Base-by-base conservation (phyloP, 2,888 invertebrate genomes). In the Mythimna impura region DNA sequence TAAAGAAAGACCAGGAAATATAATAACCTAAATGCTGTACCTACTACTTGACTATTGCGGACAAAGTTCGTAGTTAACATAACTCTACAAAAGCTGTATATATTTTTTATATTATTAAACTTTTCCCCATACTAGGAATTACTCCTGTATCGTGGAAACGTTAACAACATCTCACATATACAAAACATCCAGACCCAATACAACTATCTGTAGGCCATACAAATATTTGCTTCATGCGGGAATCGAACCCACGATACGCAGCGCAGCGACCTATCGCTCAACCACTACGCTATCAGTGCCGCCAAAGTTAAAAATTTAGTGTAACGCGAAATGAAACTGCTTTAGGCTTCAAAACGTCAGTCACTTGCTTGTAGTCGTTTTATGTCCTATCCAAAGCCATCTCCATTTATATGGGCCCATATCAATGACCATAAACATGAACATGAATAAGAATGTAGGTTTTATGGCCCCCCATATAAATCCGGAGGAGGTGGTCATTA, bases 361-460 rank as follows among this genome's bases (percentile, higher is more conserved):
- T 81, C 81, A 77, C 87, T 82, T 82, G 83, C 72, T 73, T 82
- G 80, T 74, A 86, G 83, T 85, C 83, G 71, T 80, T 87, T 89
- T 89, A 87, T 87, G 83, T 78, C 81, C 76, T 83, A 80, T 86
- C 87, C 86, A 88, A 79, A 85, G 85, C 81, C 76, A 83, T 86
- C 82, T 86, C 82, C 86, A 85, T 85, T 89, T 90, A 89, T 92
- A 90, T 86, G 88, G 87, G 85, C 88, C 87, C 90, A 91, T 93
- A 93, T 91, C 92, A 93, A 93, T 93, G 92, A 92, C 88, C 90
- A 88, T 93, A 92, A 93, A 92, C 91, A 92, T 92, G 90, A 89
- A 89, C 91, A 91, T 93, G 92, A 93, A 93, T 93, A 93, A 93
- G 90, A 93, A 91, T 89, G 90, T 88, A 87, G 89, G 89, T 90